phyloP scores from a whole-genome alignment of 1,140 invertebrate species.

The Drosophila lacteicornis region DNA sequence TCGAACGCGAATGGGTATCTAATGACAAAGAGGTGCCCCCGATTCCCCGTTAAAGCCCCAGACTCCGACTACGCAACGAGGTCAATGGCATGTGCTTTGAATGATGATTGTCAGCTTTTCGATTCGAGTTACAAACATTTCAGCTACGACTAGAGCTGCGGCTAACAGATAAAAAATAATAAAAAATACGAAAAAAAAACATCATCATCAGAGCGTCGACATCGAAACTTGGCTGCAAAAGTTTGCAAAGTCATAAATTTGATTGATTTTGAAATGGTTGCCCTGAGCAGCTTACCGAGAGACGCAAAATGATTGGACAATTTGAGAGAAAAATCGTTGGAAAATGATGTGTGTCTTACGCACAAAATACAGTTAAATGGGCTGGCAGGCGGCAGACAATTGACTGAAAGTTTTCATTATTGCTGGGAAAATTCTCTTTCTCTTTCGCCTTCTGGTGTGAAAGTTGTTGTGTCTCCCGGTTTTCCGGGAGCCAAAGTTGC shows the following conservation, averaged over 20 bases:
- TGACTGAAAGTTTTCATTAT: conserved; percentile 53
- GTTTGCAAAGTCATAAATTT: conserved; percentile 65
- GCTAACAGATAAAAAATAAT: conserved; percentile 19
- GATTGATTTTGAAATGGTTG: conserved; percentile 62
- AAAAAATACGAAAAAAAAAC: conserved; percentile 15
- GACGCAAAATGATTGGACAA: conserved; percentile 29
- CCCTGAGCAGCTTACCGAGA: conserved; percentile 49
- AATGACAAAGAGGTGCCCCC: conserved; percentile 49
- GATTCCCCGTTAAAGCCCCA: conserved; percentile 16
- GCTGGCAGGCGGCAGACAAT: conserved; percentile 33
- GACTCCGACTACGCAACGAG: conserved; percentile 53
- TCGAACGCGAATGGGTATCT: conserved; percentile 12
- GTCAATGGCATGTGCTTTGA: conserved; percentile 60
- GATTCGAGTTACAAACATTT: conserved; percentile 49
- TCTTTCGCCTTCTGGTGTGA: conserved; percentile 37
- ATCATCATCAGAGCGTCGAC: conserved; percentile 25
- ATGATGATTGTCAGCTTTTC: conserved; percentile 60
- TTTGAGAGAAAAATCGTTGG: conserved; percentile 32
- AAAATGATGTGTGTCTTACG: conserved; percentile 52
- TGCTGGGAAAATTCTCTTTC: conserved; percentile 50
- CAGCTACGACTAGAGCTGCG: conserved; percentile 35
- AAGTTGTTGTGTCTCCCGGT: conserved; percentile 48
- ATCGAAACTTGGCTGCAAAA: conserved; percentile 49
- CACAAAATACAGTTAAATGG: conserved; percentile 57
- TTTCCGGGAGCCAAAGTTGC: conserved; percentile 21